A percentile compares a stretch with the other conserved stretches of the same genome.
phyloP scores from a whole-genome alignment of 2,888 invertebrate species.

The Crocallis elinguaria region DNA sequence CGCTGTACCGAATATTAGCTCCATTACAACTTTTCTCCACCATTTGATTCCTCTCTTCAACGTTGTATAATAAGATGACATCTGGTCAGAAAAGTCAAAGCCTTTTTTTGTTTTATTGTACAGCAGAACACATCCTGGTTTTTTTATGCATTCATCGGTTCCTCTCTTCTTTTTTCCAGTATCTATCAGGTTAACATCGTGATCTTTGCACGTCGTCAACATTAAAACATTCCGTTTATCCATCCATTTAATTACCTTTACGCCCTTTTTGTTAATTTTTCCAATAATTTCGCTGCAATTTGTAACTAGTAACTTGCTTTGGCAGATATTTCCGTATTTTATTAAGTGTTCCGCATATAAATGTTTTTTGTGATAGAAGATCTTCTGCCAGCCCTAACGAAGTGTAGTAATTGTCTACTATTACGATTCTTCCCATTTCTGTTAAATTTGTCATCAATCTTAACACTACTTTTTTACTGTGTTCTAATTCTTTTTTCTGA shows the following conservation, averaged over 20 bases:
- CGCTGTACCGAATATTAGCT: conserved; percentile 41
- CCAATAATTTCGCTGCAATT: conserved; percentile 43
- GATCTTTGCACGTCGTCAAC: conserved; percentile 41
- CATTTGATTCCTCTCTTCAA: conserved; percentile 42
- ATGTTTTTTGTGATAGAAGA: conserved; percentile 35
- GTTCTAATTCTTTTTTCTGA: conserved; percentile 22
- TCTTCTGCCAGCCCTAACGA: conserved; percentile 41
- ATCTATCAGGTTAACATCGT: conserved; percentile 20
- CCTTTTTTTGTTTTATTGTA: conserved; percentile 44
- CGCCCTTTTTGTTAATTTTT: conserved; percentile 39
- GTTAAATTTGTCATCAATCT: conserved; percentile 31
- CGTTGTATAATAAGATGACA: conserved; percentile 42
- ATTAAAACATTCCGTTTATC: conserved; percentile 40
- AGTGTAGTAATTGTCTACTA: conserved; percentile 47
- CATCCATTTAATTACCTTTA: conserved; percentile 38
- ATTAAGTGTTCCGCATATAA: conserved; percentile 40
- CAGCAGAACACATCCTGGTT: conserved; percentile 37
- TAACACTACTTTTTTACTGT: conserved; percentile 32
- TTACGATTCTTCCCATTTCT: conserved; percentile 38
- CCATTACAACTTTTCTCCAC: conserved; percentile 41
- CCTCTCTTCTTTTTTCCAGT: conserved; percentile 36
- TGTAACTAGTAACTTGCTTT: conserved; percentile 30
- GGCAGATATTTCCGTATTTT: conserved; percentile 41
- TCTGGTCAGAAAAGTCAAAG: conserved; percentile 41
- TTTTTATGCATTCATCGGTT: conserved; percentile 35